phyloP scores from a whole-genome alignment of 2,113 vertebrate genomes.

The Meriones unguiculatus region DNA sequence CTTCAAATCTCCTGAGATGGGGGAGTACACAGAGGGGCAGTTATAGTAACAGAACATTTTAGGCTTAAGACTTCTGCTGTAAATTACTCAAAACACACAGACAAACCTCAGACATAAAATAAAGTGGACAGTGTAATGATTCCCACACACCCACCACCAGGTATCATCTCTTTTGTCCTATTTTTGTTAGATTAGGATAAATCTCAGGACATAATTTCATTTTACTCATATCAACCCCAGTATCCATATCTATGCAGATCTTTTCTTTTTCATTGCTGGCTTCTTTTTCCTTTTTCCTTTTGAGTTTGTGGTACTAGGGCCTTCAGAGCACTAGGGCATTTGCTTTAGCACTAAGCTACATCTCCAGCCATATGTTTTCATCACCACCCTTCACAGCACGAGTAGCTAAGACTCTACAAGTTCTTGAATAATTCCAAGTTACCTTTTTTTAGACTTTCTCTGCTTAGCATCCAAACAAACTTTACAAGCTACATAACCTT shows the following conservation, averaged over 20 bases:
- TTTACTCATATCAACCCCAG: background rate
- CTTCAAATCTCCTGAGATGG: background rate
- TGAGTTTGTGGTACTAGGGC: background rate
- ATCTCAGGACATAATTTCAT: constrained; percentile 6
- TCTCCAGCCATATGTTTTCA: background rate
- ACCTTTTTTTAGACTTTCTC: background rate
- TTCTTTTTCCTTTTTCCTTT: background rate
- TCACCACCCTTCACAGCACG: background rate
- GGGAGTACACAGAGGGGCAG: background rate
- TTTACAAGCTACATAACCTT: background rate
- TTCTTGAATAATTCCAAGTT: background rate
- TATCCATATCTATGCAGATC: background rate
- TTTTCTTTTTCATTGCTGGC: background rate
- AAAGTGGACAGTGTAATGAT: background rate
- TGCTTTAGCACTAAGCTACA: background rate
- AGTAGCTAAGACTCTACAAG: background rate
- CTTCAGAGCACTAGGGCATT: background rate
- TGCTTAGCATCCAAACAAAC: constrained; percentile 17
- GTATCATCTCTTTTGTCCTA: background rate
- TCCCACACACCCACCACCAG: background rate
- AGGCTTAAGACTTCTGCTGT: background rate
- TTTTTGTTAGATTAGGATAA: constrained; percentile 32
- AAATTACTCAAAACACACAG: background rate
- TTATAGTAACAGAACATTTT: background rate
- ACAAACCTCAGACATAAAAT: background rate